Evolutionary conservation across 23 tunicate genomes (phyloP).

Genomic region (Ascidia mentula): DNA sequence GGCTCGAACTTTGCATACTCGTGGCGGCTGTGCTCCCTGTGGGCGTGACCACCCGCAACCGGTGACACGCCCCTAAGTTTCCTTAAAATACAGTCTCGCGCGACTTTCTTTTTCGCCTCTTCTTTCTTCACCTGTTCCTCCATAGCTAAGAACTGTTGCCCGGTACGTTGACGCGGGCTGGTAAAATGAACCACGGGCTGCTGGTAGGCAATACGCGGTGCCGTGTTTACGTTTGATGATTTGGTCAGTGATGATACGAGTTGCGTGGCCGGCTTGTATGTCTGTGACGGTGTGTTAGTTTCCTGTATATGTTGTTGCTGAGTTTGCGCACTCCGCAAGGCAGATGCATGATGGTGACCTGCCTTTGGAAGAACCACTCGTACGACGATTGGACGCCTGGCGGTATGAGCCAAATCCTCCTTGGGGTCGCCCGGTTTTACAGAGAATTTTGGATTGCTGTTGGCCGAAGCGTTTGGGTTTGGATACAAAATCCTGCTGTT

Average conservation of each 20-base stretch:
- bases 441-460: too few species aligned
- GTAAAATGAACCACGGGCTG: background rate
- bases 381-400: background rate
- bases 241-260: background rate
- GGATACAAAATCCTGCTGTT: background rate
- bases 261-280: background rate
- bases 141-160: background rate
- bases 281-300: slow-evolving; percentile 8
- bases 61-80: slow-evolving; percentile 1
- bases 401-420: too few species aligned
- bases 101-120: background rate
- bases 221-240: slow-evolving; percentile 17
- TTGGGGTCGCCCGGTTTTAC: too few species aligned
- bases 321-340: too few species aligned
- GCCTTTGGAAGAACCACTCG: slow-evolving; percentile 8
- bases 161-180: background rate
- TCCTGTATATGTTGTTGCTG: background rate
- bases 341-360: background rate
- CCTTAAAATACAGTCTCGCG: slow-evolving; percentile 4
- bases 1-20: background rate
- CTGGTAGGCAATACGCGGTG: background rate
- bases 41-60: background rate
- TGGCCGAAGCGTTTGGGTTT: background rate
- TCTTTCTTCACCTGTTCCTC: background rate
- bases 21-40: background rate